Conservation (phyloP, 2,888 invertebrate genomes). For the Euplexia lucipara region DNA sequence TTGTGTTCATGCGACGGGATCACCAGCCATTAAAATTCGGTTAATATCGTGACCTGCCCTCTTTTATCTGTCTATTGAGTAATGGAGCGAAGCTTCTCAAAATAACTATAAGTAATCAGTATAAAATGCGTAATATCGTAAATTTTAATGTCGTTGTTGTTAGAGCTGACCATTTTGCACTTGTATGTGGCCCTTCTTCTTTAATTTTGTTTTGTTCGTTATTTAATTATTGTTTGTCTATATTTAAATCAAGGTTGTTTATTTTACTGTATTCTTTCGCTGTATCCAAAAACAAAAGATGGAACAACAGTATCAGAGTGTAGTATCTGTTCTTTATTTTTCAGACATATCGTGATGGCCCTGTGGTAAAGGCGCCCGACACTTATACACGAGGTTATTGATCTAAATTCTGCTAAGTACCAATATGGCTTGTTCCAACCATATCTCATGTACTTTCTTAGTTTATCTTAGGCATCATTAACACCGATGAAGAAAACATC, state of each 20-base stretch:
- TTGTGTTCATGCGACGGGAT: conserved; percentile 13
- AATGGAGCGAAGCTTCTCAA: conserved; percentile 22
- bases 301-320: too few species aligned
- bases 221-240: conserved; percentile 4
- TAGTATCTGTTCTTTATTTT: too few species aligned
- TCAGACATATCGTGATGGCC: too few species aligned
- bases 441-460: too few species aligned
- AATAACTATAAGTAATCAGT: conserved; percentile 29
- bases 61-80: conserved; percentile 48
- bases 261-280: conserved; percentile 5
- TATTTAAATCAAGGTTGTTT: conserved; percentile 8
- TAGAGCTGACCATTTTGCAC: conserved; percentile 6
- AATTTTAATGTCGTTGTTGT: conserved; percentile 13
- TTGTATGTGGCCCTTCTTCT: not conserved
- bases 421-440: too few species aligned
- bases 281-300: too few species aligned
- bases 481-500: too few species aligned
- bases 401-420: too few species aligned
- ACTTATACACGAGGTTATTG: too few species aligned
- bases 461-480: too few species aligned
- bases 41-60: conserved; percentile 36
- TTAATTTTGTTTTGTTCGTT: not conserved
- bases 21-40: conserved; percentile 33
- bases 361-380: too few species aligned
- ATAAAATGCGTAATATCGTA: conserved; percentile 34